Evolutionary conservation across 2,888 invertebrate genomes (phyloP), one percentile per base, ranked within the genome.

Genomic region (Dermolepida albohirtum): DNA sequence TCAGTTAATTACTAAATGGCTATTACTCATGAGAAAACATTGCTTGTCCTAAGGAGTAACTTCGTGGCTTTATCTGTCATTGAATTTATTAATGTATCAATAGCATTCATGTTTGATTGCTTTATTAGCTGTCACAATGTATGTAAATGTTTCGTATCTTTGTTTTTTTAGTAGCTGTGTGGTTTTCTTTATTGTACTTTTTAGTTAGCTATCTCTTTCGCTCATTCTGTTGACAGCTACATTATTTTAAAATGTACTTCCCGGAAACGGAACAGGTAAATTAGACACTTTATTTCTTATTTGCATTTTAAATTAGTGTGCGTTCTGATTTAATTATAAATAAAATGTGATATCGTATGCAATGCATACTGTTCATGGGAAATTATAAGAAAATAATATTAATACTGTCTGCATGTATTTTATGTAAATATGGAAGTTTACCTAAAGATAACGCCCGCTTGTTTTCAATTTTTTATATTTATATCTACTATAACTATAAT

Each of bases 201-300:
- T 51, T 27, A 29, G 10, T 2, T 29, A 27, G 10, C 6, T 29
- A 51, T n/a, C 11, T 29, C 12, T 51, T 4, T 22, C 22, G 22
- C 4, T n/a, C n/a, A n/a, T 12, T 51, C 8, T 29, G 4, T 29
- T 27, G 5, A n/a, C 29, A 51, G n/a, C 7, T n/a, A 5, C 4
- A 27, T 17, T 27, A 22, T 41, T 17, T 59, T 22, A 17, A 22
- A 14, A 22, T 43, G 43, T 40, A 17, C 43, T 39, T 57, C 57
- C 57, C 39, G 57, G 57, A 57, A 57, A 57, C 41, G 40, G 41
- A 57, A 43, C n/a, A 41, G 41, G 43, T 57, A 52, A 52, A 52
- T 52, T 52, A 39, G 12, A 52, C 29, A 29, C 10, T 34, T 34
- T 10, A 34, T 27, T 52, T 14, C 52, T 22, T 52, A 52, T 52